Evolutionary conservation across 2,888 invertebrate species (phyloP).

Genomic region (Drosophila anomalata): DNA sequence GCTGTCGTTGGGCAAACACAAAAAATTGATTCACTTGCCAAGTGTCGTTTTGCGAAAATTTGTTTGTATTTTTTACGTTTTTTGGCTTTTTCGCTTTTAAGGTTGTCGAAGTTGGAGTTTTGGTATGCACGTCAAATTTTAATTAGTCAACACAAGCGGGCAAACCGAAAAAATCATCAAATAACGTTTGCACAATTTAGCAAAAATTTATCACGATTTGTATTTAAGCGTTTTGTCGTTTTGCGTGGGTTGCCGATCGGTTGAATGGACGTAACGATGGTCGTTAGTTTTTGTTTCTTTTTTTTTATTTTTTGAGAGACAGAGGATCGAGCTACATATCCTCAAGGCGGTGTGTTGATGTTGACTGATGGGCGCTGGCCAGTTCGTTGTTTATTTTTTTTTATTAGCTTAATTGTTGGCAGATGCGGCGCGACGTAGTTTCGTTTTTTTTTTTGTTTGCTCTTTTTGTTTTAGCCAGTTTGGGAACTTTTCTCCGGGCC

Average conservation of each 20-base stretch:
- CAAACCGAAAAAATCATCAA: slow-evolving; percentile 37
- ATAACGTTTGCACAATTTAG: slow-evolving; percentile 73
- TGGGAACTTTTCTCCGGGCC: slow-evolving; percentile 26
- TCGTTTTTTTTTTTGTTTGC: slow-evolving; percentile 21
- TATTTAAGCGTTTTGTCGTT: slow-evolving; percentile 52
- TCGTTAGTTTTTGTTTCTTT: slow-evolving; percentile 37
- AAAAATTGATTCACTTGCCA: slow-evolving; percentile 36
- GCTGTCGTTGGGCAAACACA: slow-evolving; percentile 27
- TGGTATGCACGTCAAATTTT: slow-evolving; percentile 62
- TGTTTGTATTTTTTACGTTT: slow-evolving; percentile 2
- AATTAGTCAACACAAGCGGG: slow-evolving; percentile 54
- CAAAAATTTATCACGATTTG: slow-evolving; percentile 75
- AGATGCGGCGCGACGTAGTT: slow-evolving; percentile 45
- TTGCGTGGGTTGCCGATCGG: slow-evolving; percentile 66
- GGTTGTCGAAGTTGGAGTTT: slow-evolving; percentile 46
- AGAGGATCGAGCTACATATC: slow-evolving; percentile 18
- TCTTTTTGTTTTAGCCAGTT: slow-evolving; percentile 3
- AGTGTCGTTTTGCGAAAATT: slow-evolving; percentile 35
- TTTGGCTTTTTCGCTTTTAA: slow-evolving; percentile 12
- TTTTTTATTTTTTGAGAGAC: neutral
- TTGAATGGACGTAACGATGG: slow-evolving; percentile 66
- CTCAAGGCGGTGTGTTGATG: neutral
- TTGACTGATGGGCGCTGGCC: slow-evolving; percentile 61
- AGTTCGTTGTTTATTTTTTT: slow-evolving; percentile 63
- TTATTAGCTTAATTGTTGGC: slow-evolving; percentile 44